These are phyloP conservation scores for Leuctra nigra DNA, from an alignment of 2,888 invertebrate genomes.

Conservation along the genomic window DNA sequence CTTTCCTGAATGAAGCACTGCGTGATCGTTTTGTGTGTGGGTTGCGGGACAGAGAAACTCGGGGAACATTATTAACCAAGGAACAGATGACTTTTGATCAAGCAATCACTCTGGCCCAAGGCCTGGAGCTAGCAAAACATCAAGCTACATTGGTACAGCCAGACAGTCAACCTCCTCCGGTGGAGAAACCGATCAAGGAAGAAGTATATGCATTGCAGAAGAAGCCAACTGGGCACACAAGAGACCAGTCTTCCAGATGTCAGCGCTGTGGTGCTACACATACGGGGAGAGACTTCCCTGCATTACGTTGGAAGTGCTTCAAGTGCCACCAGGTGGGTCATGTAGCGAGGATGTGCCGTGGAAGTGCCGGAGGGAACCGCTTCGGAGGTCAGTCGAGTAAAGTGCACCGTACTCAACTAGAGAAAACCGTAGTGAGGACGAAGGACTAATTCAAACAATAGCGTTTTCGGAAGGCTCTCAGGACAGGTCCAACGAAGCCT, in stretches of 20 bases:
- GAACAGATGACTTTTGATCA: constrained; percentile 24
- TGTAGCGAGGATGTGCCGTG: neutral
- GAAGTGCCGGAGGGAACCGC: too few species aligned
- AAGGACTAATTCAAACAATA: neutral
- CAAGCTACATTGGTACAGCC: constrained; percentile 9
- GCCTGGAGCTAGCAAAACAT: constrained; percentile 24
- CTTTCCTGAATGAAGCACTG: constrained; percentile 31
- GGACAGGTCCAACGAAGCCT: neutral
- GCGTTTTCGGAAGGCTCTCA: neutral
- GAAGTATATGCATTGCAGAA: neutral
- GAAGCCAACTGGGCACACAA: neutral
- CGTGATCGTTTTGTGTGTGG: constrained; percentile 32
- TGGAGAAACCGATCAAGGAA: neutral
- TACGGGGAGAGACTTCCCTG: neutral
- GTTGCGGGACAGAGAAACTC: constrained; percentile 25
- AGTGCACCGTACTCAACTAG: neutral
- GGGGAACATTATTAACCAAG: constrained; percentile 30
- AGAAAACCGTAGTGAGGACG: neutral
- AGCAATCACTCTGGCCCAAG: constrained; percentile 24
- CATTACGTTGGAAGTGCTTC: neutral
- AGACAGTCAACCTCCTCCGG: neutral
- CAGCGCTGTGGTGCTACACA: neutral
- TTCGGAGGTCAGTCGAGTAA: neutral
- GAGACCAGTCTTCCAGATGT: neutral
- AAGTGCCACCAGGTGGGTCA: neutral